phyloP scores from a whole-genome alignment of 2,888 invertebrate genomes.

The Pherbina coryleti region DNA sequence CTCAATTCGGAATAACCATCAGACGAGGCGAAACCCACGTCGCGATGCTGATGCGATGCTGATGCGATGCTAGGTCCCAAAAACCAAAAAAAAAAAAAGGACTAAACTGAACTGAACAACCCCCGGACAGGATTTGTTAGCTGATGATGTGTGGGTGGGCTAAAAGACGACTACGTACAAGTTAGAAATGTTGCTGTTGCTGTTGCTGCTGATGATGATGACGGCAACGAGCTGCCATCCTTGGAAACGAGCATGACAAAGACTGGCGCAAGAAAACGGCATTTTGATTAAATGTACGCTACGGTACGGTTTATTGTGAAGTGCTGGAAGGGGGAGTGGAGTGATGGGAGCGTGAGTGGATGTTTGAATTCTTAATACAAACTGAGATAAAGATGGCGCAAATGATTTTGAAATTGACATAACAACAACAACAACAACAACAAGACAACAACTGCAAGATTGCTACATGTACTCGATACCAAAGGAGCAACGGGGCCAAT shows the following conservation, averaged over 20 bases:
- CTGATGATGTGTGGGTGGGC: background rate
- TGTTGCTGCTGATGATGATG: conserved; percentile 22
- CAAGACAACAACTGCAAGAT: background rate
- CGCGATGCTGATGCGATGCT: background rate
- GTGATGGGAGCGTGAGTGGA: background rate
- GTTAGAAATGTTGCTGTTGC: conserved; percentile 24
- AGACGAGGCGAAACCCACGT: background rate
- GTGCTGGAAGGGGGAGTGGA: background rate
- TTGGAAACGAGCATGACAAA: conserved; percentile 23
- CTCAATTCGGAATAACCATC: conserved; percentile 7
- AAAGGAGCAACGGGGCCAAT: too few relatives aligned
- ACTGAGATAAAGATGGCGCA: conserved; percentile 10
- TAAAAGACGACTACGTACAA: conserved; percentile 26
- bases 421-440: conserved; percentile 22
- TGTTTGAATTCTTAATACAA: background rate
- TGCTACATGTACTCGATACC: too few relatives aligned
- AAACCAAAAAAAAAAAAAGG: conserved; percentile 6
- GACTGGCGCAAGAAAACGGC: conserved; percentile 37
- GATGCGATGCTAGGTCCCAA: background rate
- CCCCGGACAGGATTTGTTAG: background rate
- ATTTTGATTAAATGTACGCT: conserved; percentile 42
- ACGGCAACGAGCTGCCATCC: background rate
- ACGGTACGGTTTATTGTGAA: conserved; percentile 24
- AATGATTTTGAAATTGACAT: conserved; percentile 12
- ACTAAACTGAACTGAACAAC: background rate